Base-by-base conservation (phyloP, 2,113 vertebrate species). In the Neopipo cinnamomea region DNA sequence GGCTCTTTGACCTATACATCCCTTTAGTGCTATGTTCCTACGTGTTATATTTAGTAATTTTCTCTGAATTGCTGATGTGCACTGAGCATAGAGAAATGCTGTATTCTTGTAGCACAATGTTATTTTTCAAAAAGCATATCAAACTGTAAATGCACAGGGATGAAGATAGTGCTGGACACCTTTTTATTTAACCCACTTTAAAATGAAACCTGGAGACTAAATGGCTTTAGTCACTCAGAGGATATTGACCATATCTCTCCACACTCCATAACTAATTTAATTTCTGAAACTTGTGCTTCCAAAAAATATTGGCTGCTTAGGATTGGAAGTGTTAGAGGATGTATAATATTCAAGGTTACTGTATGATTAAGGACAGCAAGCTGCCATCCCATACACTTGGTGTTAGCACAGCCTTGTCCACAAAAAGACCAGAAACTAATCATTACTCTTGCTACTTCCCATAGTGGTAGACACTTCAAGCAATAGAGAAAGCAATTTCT, bases 391-490 rank as follows among this genome's bases (percentile, higher is more conserved):
- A 75, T 73, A 63, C 74, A 75, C n/a, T 21, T 72, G 39, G 63
- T 78, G 91, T 88, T 82, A 91, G 85, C 46, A 71, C 55, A 85
- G 53, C 46, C 77, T 92, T 85, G 83, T 89, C 85, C 84, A 83
- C 73, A 77, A 53, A 93, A 85, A 95, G 91, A 89, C 77, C 92
- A 88, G 92, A 79, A 92, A 89, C 83, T 96, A 97, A 97, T 98
- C 96, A 97, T 88, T 89, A 66, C 56, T 93, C 63, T 95, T 97
- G 83, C 84, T 91, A 33, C 93, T 97, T 97, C 94, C 94, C 89
- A n/a, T 58, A 37, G 82, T 93, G 83, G 75, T n/a, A 92, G 80
- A 88, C 49, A 55, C 63, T 68, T 91, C 78, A 77, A 94, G 92
- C 52, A 95, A 93, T 6, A 83, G 93, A 89, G 89, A 91, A 94